phyloP scores from a whole-genome alignment of 2,113 vertebrate genomes.

The Columbina picui region DNA sequence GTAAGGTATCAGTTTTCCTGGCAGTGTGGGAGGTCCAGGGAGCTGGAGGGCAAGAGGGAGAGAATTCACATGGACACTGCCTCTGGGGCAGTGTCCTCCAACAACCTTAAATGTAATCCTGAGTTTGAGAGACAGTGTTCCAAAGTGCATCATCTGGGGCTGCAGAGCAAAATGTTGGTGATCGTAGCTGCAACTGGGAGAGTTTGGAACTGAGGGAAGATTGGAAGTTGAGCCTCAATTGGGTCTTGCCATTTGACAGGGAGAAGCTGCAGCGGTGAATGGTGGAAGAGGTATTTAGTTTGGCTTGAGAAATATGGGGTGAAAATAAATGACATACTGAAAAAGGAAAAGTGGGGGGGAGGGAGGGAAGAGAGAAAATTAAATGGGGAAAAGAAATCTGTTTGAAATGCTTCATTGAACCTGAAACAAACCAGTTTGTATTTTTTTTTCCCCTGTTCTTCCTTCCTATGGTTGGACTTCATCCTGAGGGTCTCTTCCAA shows the following conservation, averaged over 20 bases:
- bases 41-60: not conserved
- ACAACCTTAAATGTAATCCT: fast-evolving
- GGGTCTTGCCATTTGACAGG: not conserved
- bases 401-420: not conserved
- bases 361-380: fast-evolving
- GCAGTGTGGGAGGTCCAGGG: not conserved
- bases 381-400: not conserved
- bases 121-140: not conserved
- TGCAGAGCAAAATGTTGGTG: not conserved
- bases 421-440: not conserved
- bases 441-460: not conserved
- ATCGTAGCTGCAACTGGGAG: fast-evolving
- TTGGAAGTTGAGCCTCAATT: not conserved
- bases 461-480: not conserved
- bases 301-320: not conserved
- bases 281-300: not conserved
- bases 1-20: not conserved
- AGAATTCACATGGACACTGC: fast-evolving
- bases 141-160: not conserved
- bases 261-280: not conserved
- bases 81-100: not conserved
- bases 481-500: no score
- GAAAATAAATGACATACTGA: not conserved
- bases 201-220: not conserved
- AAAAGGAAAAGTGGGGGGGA: fast-evolving